These are phyloP conservation scores for Sebastolobus altivelis DNA, from an alignment of 2,797 vertebrate genomes.

Conservation along the genomic window DNA sequence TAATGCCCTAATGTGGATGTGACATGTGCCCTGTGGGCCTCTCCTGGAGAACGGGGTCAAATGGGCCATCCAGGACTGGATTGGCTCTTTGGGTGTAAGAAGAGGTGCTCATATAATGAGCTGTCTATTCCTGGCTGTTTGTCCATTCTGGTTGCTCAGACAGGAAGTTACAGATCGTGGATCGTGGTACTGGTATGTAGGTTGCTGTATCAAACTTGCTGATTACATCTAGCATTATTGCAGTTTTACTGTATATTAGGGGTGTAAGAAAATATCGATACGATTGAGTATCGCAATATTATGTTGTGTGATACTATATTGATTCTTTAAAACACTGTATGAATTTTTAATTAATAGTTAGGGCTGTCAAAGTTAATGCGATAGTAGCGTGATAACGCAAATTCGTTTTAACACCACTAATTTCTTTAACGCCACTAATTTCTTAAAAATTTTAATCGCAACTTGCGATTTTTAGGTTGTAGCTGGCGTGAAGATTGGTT, in stretches of 20 bases:
- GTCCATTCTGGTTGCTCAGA: conserved; percentile 4
- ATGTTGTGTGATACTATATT: too few species aligned
- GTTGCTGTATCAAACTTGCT: not conserved
- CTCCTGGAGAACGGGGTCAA: conserved; percentile 76
- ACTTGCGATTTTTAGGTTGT: too few species aligned
- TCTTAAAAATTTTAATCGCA: too few species aligned
- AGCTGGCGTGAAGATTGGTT: too few species aligned
- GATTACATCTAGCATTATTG: not conserved
- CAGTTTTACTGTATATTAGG: not conserved
- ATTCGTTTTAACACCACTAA: too few species aligned
- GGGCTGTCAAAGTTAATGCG: too few species aligned
- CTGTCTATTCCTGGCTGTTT: conserved; percentile 14
- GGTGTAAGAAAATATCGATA: too few species aligned
- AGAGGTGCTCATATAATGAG: conserved; percentile 52
- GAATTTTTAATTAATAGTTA: too few species aligned
- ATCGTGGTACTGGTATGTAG: not conserved
- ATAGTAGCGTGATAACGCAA: too few species aligned
- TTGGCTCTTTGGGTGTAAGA: conserved; percentile 65
- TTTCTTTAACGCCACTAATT: too few species aligned
- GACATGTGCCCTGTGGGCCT: conserved; percentile 60
- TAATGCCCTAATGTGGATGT: conserved; percentile 74
- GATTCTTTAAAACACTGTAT: too few species aligned
- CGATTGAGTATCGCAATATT: too few species aligned
- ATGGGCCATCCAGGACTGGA: conserved; percentile 70
- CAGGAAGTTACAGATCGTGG: conserved; percentile 1